phyloP scores from a whole-genome alignment of 2,888 invertebrate genomes.

The Acanthosepion esculentum region DNA sequence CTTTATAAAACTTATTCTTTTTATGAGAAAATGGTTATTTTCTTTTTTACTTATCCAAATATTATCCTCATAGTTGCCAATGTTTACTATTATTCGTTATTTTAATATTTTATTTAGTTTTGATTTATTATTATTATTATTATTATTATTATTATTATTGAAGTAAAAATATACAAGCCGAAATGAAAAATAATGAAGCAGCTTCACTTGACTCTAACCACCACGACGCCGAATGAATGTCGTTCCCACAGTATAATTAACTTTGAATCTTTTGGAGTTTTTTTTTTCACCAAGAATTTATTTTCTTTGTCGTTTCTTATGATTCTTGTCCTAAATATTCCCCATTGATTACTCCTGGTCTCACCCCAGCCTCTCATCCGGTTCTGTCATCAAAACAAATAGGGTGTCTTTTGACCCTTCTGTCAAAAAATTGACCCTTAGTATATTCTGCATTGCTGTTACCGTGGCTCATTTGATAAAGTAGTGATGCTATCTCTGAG shows the following conservation, averaged over 20 bases:
- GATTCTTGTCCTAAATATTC: not conserved
- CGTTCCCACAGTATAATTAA: not conserved
- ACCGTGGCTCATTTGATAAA: not conserved
- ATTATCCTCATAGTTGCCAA: not conserved
- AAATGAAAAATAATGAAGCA: not conserved
- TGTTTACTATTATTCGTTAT: not conserved
- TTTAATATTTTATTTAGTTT: not conserved
- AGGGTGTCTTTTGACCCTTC: not conserved
- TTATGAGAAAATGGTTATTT: not conserved
- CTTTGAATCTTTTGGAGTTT: not conserved
- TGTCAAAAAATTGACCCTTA: not conserved
- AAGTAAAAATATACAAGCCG: not conserved
- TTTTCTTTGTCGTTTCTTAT: slow-evolving; percentile 33
- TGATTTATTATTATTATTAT: no score
- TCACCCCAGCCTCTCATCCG: not conserved
- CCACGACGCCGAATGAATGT: not conserved
- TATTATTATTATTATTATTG: not conserved
- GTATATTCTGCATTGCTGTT: not conserved
- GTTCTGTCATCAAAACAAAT: slow-evolving; percentile 21
- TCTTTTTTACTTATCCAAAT: not conserved
- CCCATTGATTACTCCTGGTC: not conserved
- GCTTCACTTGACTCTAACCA: not conserved
- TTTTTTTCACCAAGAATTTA: not conserved
- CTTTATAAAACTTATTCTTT: not conserved
- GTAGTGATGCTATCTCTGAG: no score